Evolutionary conservation across 2,797 vertebrate genomes (phyloP).

Genomic region (Myotis daubentonii): DNA sequence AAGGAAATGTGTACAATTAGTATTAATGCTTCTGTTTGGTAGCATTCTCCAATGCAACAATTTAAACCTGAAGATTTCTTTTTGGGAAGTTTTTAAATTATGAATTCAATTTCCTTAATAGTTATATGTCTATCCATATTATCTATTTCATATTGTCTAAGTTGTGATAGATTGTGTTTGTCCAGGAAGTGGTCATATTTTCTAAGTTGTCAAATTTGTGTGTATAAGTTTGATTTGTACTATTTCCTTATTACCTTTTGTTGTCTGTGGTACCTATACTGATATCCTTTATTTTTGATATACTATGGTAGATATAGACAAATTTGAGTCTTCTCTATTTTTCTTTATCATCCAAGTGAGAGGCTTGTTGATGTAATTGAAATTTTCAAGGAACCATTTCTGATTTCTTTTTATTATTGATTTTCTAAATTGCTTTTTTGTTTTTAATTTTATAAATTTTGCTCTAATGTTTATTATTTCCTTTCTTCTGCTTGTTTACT

Average conservation of each 20-base stretch:
- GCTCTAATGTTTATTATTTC: background rate
- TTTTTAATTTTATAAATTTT: constrained; percentile 38
- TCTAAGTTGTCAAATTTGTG: background rate
- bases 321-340: background rate
- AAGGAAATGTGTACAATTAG: no score
- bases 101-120: constrained; percentile 23
- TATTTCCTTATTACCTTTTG: background rate
- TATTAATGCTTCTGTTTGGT: background rate
- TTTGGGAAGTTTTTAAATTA: background rate
- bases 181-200: background rate
- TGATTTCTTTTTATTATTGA: background rate
- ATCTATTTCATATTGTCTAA: background rate
- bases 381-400: constrained; percentile 4
- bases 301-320: background rate
- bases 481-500: background rate
- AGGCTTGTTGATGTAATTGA: background rate
- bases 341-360: background rate
- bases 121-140: background rate
- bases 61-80: background rate
- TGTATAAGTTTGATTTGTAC: background rate
- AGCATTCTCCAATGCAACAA: background rate
- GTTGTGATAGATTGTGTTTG: background rate
- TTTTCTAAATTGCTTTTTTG: constrained; percentile 29
- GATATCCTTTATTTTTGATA: background rate
- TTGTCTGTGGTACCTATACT: background rate